A percentile compares a stretch with the other conserved stretches of the same genome.
Conservation (phyloP, 2,113 vertebrate genomes). For the Aphyosemion australe region DNA sequence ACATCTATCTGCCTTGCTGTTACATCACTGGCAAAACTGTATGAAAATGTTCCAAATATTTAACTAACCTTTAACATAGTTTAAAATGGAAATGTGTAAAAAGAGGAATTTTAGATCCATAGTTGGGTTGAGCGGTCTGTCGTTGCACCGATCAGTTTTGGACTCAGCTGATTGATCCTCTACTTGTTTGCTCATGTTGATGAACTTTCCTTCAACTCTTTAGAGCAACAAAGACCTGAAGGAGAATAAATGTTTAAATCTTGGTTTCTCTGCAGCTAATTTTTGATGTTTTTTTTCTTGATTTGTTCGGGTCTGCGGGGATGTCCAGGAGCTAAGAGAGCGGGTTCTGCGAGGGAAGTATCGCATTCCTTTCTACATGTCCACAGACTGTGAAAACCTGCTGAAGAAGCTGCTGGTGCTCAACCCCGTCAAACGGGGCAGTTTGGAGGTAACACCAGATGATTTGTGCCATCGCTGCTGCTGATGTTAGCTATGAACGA, state of each 20-base stretch:
- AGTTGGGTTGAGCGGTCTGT: background rate
- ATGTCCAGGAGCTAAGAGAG: conserved; percentile 90
- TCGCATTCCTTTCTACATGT: conserved; percentile 99
- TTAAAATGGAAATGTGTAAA: too few relatives aligned
- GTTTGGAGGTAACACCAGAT: conserved; percentile 85
- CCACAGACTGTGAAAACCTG: conserved; percentile 98
- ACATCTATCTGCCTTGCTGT: background rate
- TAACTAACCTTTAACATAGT: too few relatives aligned
- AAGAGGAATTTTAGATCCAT: background rate
- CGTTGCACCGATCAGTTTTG: conserved; percentile 7
- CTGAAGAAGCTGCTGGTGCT: conserved; percentile 95
- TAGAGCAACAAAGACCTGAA: conserved; percentile 1
- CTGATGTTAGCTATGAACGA: background rate
- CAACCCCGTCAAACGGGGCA: conserved; percentile 94
- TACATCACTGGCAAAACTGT: conserved; percentile 2
- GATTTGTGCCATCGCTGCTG: background rate
- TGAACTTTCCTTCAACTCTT: background rate
- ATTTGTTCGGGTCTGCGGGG: background rate
- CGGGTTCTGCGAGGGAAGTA: conserved; percentile 95
- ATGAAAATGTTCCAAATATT: background rate
- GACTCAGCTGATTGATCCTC: conserved; percentile 1
- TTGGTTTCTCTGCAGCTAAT: background rate
- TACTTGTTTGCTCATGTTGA: background rate
- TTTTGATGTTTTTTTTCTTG: conserved; percentile 5
- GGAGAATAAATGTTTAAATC: background rate